These are phyloP conservation scores for Fragum sueziense DNA, from an alignment of 2,888 invertebrate species.

Conservation along the genomic window DNA sequence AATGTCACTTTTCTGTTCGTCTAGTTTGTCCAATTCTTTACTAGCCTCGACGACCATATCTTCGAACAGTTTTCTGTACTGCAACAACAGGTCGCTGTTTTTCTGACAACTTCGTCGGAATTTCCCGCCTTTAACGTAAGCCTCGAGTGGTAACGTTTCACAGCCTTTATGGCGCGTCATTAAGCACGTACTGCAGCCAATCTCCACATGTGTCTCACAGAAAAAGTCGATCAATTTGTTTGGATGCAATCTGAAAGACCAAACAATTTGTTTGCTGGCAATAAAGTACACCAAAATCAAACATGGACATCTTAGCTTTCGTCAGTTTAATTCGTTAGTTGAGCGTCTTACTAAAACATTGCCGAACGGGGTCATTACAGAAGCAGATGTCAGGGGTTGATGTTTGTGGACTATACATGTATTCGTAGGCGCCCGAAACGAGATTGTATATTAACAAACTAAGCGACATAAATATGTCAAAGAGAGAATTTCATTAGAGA, in stretches of 20 bases:
- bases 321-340: too few species aligned
- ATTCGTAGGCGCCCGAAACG: too few species aligned
- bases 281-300: too few species aligned
- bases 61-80: conserved; percentile 53
- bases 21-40: conserved; percentile 41
- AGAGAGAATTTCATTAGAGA: too few species aligned
- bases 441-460: too few species aligned
- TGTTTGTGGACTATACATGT: too few species aligned
- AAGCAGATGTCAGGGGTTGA: too few species aligned
- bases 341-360: too few species aligned
- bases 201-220: conserved; percentile 52
- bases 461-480: too few species aligned
- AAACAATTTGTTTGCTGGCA: too few species aligned
- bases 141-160: conserved; percentile 36
- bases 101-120: conserved; percentile 52
- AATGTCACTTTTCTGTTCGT: conserved; percentile 28
- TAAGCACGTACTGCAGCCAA: conserved; percentile 51
- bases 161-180: conserved; percentile 53
- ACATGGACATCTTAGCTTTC: too few species aligned
- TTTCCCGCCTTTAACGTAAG: conserved; percentile 52
- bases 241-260: conserved; percentile 48
- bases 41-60: conserved; percentile 40
- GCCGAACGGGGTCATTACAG: too few species aligned
- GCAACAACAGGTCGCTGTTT: conserved; percentile 49
- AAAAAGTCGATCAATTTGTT: conserved; percentile 47